Evolutionary conservation across 2,797 vertebrate genomes (phyloP), one percentile per base, ranked within the genome.

Genomic region (Poliocrania exsul): DNA sequence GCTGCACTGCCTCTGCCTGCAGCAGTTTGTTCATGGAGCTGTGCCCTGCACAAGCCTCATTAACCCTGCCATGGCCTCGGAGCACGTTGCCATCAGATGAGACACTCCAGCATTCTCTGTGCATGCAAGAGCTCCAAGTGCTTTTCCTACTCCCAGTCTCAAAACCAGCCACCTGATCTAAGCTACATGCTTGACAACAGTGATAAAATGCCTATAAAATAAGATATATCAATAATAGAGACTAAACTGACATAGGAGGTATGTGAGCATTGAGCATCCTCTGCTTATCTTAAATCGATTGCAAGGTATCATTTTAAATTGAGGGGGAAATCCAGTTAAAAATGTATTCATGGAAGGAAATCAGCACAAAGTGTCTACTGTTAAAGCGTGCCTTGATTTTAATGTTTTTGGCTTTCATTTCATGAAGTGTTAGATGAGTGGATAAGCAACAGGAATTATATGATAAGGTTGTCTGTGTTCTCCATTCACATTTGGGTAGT

Each of bases 211-310:
- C 14, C 25, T 83, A 3, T 46, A 69, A 58, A 46, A 33, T n/a
- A 50, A 84, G 46, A 8, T 3, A 7, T 51, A 37, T 53, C 56
- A 46, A 28, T 80, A 62, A 33, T 0, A 50, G 70, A 79, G 16
- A 40, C 64, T 38, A 29, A 90, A 62, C 14, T 26, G 47, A 26
- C 57, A 8, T 4, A 11, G 72, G 79, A 64, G 31, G 23, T 28
- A 3, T 17, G 9, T 81, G 49, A 90, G 58, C 64, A 78, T 21
- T 86, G 73, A 93, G 29, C 23, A 69, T 64, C 82, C 70, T 84
- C 79, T 92, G 57, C 58, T 95, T 66, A 29, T 61, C 80, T 81
- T 61, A 64, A 95, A 84, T 4, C 70, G 75, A 88, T 86, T 95
- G 82, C 65, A 81, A 93, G 67, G 18, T 71, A 85, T 50, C 42